Evolutionary conservation across 2,797 vertebrate species (phyloP), one percentile per base, ranked within the genome.

Genomic region (Smutsia temminckii): DNA sequence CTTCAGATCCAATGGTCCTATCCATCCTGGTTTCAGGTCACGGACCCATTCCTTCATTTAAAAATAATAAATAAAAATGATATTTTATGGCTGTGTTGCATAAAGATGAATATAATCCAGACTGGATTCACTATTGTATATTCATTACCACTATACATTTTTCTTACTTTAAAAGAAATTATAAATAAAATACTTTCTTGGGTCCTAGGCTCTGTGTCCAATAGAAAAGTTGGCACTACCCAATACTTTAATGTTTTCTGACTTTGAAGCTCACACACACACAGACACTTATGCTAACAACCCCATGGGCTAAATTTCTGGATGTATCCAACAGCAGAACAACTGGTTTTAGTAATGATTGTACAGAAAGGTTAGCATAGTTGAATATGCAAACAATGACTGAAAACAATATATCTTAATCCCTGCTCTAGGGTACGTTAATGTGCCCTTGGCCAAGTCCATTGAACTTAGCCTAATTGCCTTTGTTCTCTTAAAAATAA

Each of bases 401-500:
- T 78, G 55, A 78, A 85, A 64, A 75, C 68, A 80, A 32, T 27
- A 34, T 32, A 83, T 77, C 61, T 21, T 71, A 66, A 89, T 86
- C 25, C 49, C 61, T 94, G 78, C 3, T 57, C 46, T 49, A 75
- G 18, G 42, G 32, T 63, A 91, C 27, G 27, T 53, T 64, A 85
- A 66, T n/a, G 74, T 83, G 59, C 32, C 59, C 42, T 93, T 77
- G 55, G n/a, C 49, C 18, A 69, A 89, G 69, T 84, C 9, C 77
- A 74, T 21, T 83, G 40, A 78, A 93, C 40, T 95, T 81, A 92
- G 32, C 16, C 18, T 74, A 83, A 95, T 92, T 79, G 59, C 4
- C 8, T 79, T 59, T 96, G 42, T 75, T 85, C 27, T 79, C 37
- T 95, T 92, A 89, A 92, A 91, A 97, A 84, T 78, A 92, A 89